Conservation (phyloP, 2,113 vertebrate genomes). For the Hymenochirus boettgeri region DNA sequence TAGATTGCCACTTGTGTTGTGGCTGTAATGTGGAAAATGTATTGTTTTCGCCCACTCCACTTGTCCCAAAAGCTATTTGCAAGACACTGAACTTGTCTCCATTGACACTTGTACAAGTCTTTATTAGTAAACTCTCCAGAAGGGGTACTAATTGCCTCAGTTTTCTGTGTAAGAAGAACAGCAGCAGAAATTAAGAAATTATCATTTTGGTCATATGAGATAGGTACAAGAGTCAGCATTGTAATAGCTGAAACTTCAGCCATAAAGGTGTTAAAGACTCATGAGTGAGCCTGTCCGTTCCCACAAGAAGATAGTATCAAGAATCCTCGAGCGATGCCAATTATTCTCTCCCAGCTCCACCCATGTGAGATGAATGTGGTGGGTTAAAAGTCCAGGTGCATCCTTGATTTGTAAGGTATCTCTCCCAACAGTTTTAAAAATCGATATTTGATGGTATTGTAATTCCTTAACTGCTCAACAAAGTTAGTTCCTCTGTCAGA, state of each 20-base stretch:
- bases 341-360: background rate
- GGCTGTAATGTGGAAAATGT: background rate
- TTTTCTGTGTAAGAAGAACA: background rate
- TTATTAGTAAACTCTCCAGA: background rate
- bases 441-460: background rate
- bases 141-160: background rate
- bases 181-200: background rate
- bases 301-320: background rate
- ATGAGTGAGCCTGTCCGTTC: background rate
- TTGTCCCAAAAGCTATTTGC: background rate
- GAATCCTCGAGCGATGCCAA: background rate
- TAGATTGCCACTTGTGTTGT: background rate
- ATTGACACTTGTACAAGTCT: background rate
- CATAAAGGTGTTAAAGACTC: background rate
- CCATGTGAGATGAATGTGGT: background rate
- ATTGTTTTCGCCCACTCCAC: background rate
- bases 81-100: background rate
- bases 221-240: background rate
- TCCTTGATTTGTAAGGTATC: background rate
- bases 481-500: constrained; percentile 1
- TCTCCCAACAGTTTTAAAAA: background rate
- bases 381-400: background rate
- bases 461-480: background rate
- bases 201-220: background rate
- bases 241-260: background rate